Conservation (phyloP, 2,888 invertebrate genomes). For the Cetonia aurata region DNA sequence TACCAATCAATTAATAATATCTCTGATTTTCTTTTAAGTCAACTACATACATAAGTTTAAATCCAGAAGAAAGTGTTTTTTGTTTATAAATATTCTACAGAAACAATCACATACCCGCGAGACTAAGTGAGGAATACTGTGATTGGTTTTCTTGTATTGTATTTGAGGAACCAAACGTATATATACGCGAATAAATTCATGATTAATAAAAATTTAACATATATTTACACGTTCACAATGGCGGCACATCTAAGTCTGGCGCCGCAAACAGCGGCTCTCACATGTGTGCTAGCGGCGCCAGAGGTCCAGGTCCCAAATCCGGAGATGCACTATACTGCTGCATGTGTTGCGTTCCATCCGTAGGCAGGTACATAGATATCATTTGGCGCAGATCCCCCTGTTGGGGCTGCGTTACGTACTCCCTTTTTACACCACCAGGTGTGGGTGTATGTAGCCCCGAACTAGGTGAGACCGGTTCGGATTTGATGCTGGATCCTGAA, state of each 20-base stretch:
- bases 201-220: conserved; percentile 53
- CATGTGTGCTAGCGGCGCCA: conserved; percentile 75
- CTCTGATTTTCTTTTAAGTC: neutral
- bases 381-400: conserved; percentile 77
- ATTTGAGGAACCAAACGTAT: conserved; percentile 58
- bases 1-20: neutral
- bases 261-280: conserved; percentile 70
- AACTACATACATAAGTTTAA: too few relatives aligned
- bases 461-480: conserved; percentile 88
- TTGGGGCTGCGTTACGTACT: conserved; percentile 71
- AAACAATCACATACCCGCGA: conserved; percentile 36
- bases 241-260: conserved; percentile 65
- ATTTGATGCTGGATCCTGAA: conserved; percentile 89
- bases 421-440: conserved; percentile 76
- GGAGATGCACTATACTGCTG: conserved; percentile 76
- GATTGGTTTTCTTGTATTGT: conserved; percentile 52
- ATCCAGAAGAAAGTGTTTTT: conserved; percentile 24
- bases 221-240: conserved; percentile 59
- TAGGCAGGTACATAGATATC: conserved; percentile 82
- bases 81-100: conserved; percentile 13
- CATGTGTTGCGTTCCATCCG: conserved; percentile 77
- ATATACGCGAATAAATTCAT: conserved; percentile 48
- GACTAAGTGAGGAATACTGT: conserved; percentile 57
- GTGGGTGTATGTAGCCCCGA: conserved; percentile 72
- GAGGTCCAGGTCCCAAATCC: conserved; percentile 74